Percentiles rank a stretch among this genome's conserved stretches.
Evolutionary conservation across 2,888 invertebrate genomes (phyloP).

Genomic region (Mayetiola destructor): DNA sequence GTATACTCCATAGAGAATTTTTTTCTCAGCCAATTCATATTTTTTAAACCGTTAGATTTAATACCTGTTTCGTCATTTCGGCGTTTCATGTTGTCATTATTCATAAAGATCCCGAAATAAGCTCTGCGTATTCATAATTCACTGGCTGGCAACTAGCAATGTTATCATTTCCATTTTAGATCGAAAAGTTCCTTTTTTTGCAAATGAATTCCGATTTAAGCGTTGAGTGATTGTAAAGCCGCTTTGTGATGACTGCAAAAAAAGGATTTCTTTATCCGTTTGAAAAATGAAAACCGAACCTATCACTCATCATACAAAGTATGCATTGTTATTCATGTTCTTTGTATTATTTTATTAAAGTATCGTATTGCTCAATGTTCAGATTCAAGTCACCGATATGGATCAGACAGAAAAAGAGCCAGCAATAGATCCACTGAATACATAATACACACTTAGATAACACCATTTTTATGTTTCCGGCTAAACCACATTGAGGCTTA

Average conservation of each 20-base stretch:
- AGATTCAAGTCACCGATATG: background rate
- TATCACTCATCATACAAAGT: no score
- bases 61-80: background rate
- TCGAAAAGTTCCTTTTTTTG: no score
- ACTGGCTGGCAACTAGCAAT: background rate
- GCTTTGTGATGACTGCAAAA: background rate
- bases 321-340: no score
- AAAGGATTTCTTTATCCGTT: no score
- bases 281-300: no score
- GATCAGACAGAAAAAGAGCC: background rate
- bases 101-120: slow-evolving; percentile 2
- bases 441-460: background rate
- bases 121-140: background rate
- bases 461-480: background rate
- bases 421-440: background rate
- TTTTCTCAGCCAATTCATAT: no score
- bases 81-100: background rate
- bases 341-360: no score
- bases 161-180: no score
- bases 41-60: background rate
- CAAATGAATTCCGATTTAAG: background rate
- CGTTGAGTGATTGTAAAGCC: slow-evolving; percentile 7
- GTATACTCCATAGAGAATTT: no score
- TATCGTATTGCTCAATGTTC: no score
- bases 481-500: background rate